phyloP scores from a whole-genome alignment of 2,113 vertebrate species.

The Phalacrocorax brasilianus region DNA sequence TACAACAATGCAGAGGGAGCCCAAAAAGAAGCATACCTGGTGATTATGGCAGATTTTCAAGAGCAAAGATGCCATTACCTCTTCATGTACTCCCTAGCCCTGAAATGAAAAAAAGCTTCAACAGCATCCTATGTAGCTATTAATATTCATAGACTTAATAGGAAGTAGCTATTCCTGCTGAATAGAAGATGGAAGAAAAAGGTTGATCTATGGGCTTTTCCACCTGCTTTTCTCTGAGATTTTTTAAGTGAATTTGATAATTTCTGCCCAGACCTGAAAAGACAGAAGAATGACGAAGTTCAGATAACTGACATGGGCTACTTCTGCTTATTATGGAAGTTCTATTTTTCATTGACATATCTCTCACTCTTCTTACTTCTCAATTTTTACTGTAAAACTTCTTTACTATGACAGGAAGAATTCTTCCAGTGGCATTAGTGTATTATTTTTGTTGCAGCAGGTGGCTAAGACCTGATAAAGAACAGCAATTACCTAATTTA shows the following conservation, averaged over 20 bases:
- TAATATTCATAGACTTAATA: not conserved
- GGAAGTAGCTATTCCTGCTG: not conserved
- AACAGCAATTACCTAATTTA: not conserved
- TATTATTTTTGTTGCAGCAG: not conserved
- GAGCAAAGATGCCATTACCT: not conserved
- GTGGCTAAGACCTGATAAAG: not conserved
- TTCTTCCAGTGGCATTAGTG: not conserved
- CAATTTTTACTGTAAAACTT: not conserved
- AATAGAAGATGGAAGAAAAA: not conserved
- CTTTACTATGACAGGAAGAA: not conserved
- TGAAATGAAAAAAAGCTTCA: not conserved
- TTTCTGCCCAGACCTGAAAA: not conserved
- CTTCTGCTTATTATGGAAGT: not conserved
- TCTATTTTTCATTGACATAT: not conserved
- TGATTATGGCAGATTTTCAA: not conserved
- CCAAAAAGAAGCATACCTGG: not conserved
- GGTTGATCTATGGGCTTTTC: not conserved
- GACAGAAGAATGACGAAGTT: not conserved
- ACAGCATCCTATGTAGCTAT: not conserved
- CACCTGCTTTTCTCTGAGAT: not conserved
- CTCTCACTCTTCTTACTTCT: not conserved
- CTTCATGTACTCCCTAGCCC: not conserved
- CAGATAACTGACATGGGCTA: not conserved
- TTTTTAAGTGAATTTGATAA: not conserved
- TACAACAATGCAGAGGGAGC: not conserved